Base-by-base conservation (phyloP, 2,797 vertebrate species). In the Gadopsis bispinosus region DNA sequence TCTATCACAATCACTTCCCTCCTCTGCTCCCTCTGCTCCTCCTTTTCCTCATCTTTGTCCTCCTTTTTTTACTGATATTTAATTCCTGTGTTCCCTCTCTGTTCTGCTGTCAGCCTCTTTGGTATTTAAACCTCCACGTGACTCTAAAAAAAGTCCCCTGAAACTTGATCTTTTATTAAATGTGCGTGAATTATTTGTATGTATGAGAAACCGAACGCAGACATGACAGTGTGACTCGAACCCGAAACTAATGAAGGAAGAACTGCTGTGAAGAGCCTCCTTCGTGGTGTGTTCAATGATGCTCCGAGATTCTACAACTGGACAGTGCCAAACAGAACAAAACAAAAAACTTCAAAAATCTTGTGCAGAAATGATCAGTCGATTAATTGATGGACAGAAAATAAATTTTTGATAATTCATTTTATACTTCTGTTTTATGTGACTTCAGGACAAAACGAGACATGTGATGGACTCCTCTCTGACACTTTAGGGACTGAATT, bases 1-100 rank as follows among this genome's bases (percentile, higher is more conserved):
- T 58, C 67, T 70, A 77, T 77, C 83, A 39, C 60, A 29, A 35
- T 11, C 77, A 39, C 63, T 50, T 5, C 56, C 54, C 61, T 65
- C 31, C 41, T 33, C 53, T 16, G 17, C n/a, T n/a, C 7, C 55
- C 19, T n/a, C 14, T 31, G 1, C 48, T 59, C 33, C 20, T 8
- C 58, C 31, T 7, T 13, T 3, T 22, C 22, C 16, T 53, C 53
- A 1, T 22, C 20, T 13, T 35, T 14, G 19, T n/a, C 33, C 31
- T 17, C 16, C 33, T 43, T 3, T 13, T 45, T 11, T 22, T 7
- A 0, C 2, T 16, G n/a, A n/a, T 19, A 20, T 39, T 16, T 10
- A 20, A 10, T 33, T 22, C 13, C 9, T n/a, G n/a, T 7, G 19
- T 35, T 43, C 45, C 22, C 29, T 14, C 19, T 20, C 39, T 45